A percentile compares a stretch with the other conserved stretches of the same genome.
Evolutionary conservation across 2,888 invertebrate genomes (phyloP).

Genomic region (Anagyrus pseudococci): DNA sequence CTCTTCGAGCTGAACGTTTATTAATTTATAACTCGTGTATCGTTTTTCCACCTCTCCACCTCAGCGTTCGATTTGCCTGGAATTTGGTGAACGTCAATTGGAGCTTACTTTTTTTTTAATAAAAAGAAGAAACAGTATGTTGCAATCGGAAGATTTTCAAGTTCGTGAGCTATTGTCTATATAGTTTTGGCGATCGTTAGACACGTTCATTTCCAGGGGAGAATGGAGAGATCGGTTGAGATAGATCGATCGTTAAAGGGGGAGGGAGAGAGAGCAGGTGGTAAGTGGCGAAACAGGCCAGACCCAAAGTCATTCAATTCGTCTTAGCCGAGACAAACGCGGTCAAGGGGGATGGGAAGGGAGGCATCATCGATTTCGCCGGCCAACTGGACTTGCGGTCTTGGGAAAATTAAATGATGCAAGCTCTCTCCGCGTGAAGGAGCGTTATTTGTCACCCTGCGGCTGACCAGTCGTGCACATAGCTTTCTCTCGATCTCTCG

Average conservation of each 20-base stretch:
- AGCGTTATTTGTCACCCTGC: slow-evolving; percentile 57
- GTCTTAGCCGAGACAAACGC: slow-evolving; percentile 58
- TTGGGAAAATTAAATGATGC: slow-evolving; percentile 63
- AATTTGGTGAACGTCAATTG: no score
- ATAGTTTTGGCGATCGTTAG: slow-evolving; percentile 21
- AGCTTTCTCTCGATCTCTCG: no score
- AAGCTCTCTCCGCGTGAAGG: slow-evolving; percentile 54
- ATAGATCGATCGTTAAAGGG: slow-evolving; percentile 52
- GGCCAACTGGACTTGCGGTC: no score
- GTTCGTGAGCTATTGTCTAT: no score
- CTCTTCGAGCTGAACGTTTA: neutral
- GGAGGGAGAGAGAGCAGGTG: slow-evolving; percentile 46
- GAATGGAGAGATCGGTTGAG: slow-evolving; percentile 57
- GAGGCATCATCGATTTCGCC: slow-evolving; percentile 58
- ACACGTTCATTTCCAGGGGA: slow-evolving; percentile 56
- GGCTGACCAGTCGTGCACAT: neutral
- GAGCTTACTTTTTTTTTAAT: no score
- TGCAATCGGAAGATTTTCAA: no score
- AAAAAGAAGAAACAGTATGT: no score
- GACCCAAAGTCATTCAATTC: slow-evolving; percentile 59
- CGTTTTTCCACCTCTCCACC: slow-evolving; percentile 7
- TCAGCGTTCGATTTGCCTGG: no score
- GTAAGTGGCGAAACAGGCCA: slow-evolving; percentile 54
- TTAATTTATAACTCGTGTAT: no score
- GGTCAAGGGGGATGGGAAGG: slow-evolving; percentile 49